Evolutionary conservation across 2,888 invertebrate genomes (phyloP), one percentile per base, ranked within the genome.

Genomic region (Tenthredo livida): DNA sequence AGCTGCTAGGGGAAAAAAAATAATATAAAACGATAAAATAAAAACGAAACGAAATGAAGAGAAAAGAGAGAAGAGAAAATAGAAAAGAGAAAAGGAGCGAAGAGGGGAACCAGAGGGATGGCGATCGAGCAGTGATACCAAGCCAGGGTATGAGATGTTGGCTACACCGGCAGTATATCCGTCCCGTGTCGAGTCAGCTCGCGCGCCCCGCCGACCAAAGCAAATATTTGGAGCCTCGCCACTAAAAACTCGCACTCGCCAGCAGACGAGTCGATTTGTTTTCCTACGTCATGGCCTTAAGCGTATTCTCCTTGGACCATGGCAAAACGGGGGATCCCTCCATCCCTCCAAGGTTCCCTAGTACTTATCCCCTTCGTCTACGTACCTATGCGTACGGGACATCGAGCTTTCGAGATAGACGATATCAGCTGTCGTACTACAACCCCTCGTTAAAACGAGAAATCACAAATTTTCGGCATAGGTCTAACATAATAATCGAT

Each of bases 161-260:
- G 83, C 83, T 83, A 83, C 83, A 83, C 25, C 67, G 67, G 83
- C 83, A 84, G 85, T 86, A 86, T 86, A 86, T 86, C 84, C 86
- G 86, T 86, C 86, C 86, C 54, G 83, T 85, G 58, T 73, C 80
- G 86, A 70, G 85, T 84, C 84, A 84, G 85, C 84, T 78, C 88
- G 86, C 85, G 87, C 86, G 85, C 88, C 86, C 86, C 89, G 89
- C 87, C 90, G 90, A 89, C 89, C 90, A 89, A 90, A 91, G 91
- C 91, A 92, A 93, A 92, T 92, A 93, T 93, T 93, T 93, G 93
- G 93, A 93, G 90, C 90, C 89, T 89, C 90, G 93, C 93, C 93
- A 93, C 92, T 93, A 92, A 93, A 93, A 92, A 93, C 91, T 93
- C 90, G 90, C 90, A 89, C 91, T 89, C 92, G 92, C 92, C 90